These are phyloP conservation scores for Oryzias celebensis DNA, from an alignment of 2,113 vertebrate genomes.

Conservation along the genomic window DNA sequence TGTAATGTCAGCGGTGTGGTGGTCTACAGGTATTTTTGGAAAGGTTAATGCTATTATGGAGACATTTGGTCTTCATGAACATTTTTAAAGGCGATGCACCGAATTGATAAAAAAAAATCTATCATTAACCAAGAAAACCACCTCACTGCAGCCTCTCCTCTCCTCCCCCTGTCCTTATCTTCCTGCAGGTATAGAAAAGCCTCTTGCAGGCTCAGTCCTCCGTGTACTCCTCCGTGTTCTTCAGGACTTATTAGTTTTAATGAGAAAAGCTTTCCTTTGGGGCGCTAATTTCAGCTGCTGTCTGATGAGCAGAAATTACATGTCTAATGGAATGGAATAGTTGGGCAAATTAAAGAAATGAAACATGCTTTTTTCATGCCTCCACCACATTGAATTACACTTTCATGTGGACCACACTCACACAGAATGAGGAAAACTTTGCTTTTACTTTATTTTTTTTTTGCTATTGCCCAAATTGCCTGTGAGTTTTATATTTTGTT, in stretches of 20 bases:
- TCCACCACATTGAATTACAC: conserved; percentile 79
- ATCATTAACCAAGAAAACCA: conserved; percentile 13
- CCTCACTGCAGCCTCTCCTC: neutral
- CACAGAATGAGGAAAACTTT: conserved; percentile 63
- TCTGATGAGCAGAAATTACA: conserved; percentile 89
- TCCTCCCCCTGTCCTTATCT: conserved; percentile 16
- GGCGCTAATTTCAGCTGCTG: conserved; percentile 73
- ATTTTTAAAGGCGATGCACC: conserved; percentile 9
- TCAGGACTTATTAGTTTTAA: conserved; percentile 81
- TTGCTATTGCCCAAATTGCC: conserved; percentile 68
- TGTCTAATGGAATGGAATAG: conserved; percentile 86
- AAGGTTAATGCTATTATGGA: conserved; percentile 10
- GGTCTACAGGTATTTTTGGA: conserved; percentile 5
- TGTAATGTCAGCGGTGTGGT: conserved; percentile 3
- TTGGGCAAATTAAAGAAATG: conserved; percentile 85
- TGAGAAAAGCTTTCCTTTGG: conserved; percentile 74
- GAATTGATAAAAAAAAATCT: conserved; percentile 21
- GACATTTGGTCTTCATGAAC: conserved; percentile 4
- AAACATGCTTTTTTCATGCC: conserved; percentile 78
- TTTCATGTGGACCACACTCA: conserved; percentile 82
- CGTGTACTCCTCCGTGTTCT: conserved; percentile 54
- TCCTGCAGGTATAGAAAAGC: conserved; percentile 24
- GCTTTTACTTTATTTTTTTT: conserved; percentile 37
- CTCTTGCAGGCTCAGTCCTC: conserved; percentile 26
- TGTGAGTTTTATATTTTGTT: conserved; percentile 52